A percentile compares a stretch with the other conserved stretches of the same genome.
Evolutionary conservation across 2,113 vertebrate species (phyloP).

Genomic region (Cyanocitta stelleri): DNA sequence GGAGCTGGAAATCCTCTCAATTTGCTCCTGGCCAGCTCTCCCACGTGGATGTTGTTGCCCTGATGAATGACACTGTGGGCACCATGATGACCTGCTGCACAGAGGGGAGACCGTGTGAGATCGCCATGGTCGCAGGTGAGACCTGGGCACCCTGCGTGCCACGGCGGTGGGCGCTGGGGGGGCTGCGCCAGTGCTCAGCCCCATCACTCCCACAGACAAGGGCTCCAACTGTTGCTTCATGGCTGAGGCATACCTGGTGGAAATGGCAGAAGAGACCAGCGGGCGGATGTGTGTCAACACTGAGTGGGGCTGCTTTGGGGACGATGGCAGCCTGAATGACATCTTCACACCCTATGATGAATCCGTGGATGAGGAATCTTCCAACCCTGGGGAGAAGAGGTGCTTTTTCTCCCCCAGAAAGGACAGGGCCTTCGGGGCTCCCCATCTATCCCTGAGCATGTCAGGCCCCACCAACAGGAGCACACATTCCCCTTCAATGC

Average conservation of each 20-base stretch:
- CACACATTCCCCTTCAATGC: not conserved
- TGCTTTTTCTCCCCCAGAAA: not conserved
- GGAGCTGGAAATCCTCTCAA: not conserved
- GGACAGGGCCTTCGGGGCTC: not conserved
- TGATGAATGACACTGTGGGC: slow-evolving; percentile 85
- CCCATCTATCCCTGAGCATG: not conserved
- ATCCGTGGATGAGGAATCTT: slow-evolving; percentile 69
- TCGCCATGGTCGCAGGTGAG: slow-evolving; percentile 81
- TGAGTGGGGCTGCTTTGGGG: slow-evolving; percentile 71
- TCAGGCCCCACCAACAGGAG: not conserved
- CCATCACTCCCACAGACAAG: not conserved
- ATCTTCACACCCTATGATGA: slow-evolving; percentile 74
- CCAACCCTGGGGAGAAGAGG: slow-evolving; percentile 10
- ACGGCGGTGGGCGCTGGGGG: rapidly evolving
- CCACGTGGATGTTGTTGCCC: slow-evolving; percentile 73
- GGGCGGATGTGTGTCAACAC: slow-evolving; percentile 68
- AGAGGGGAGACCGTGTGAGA: slow-evolving; percentile 69
- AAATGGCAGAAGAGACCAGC: slow-evolving; percentile 1
- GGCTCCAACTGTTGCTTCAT: slow-evolving; percentile 77
- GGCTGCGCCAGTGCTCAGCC: rapidly evolving
- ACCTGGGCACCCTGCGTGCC: rapidly evolving
- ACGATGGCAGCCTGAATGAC: slow-evolving; percentile 20
- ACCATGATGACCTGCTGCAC: slow-evolving; percentile 83
- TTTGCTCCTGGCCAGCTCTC: slow-evolving; percentile 48
- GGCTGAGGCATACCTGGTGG: slow-evolving; percentile 60